A percentile compares a stretch with the other conserved stretches of the same genome.
Evolutionary conservation across 1,140 invertebrate species (phyloP).

Genomic region (Eriosoma lanigerum): DNA sequence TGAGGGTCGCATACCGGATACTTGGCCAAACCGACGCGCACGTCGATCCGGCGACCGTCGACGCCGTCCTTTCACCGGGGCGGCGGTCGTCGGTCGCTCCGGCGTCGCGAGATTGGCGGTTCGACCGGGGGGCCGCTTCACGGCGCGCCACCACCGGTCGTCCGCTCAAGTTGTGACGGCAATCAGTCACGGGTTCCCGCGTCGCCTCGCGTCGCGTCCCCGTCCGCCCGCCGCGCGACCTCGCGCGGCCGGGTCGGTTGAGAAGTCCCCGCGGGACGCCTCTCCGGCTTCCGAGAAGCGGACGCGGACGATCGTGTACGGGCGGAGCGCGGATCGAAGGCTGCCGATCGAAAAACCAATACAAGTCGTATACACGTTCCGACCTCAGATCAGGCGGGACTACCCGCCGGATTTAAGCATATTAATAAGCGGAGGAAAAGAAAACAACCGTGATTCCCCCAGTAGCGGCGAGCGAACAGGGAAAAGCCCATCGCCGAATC

Average conservation of each 20-base stretch:
- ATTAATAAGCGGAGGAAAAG: constrained; percentile 90
- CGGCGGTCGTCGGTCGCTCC: too few species aligned
- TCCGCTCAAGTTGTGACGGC: constrained; percentile 1
- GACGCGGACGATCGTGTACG: background rate
- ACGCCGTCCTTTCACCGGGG: too few species aligned
- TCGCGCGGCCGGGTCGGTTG: constrained; percentile 1
- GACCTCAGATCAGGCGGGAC: constrained; percentile 8
- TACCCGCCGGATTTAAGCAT: constrained; percentile 59
- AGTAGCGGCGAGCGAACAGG: constrained; percentile 86
- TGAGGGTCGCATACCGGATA: constrained; percentile 60
- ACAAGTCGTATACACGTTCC: background rate
- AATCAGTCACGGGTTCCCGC: background rate
- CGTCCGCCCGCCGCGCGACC: constrained; percentile 6
- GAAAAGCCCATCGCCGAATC: constrained; percentile 73
- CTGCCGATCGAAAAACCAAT: background rate
- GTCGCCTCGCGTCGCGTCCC: background rate
- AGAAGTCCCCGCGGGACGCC: background rate
- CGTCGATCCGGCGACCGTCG: constrained; percentile 58
- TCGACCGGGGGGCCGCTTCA: background rate
- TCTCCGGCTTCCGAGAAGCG: constrained; percentile 6
- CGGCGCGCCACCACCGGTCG: background rate
- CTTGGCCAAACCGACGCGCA: constrained; percentile 57
- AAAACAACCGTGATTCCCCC: constrained; percentile 85
- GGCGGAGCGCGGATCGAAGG: background rate
- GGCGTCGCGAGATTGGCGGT: background rate